These are phyloP conservation scores for Betta splendens DNA, from an alignment of 2,797 vertebrate genomes.

Conservation along the genomic window DNA sequence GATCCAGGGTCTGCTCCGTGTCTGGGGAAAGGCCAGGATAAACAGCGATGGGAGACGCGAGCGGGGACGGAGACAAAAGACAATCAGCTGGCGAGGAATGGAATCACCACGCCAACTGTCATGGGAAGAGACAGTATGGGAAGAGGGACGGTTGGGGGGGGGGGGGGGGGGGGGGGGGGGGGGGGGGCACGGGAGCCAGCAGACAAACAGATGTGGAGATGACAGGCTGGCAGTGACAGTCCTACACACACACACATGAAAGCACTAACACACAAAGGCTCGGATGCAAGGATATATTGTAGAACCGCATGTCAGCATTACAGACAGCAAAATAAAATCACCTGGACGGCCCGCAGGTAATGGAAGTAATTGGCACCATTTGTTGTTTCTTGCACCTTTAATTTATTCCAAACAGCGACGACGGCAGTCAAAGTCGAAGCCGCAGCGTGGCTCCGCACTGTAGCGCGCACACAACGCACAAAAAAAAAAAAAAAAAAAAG, in stretches of 20 bases:
- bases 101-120: conserved; percentile 48
- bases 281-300: conserved; percentile 46
- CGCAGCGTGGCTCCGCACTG: conserved; percentile 7
- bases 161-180: not conserved
- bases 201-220: conserved; percentile 50
- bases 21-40: conserved; percentile 52
- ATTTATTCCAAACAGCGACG: conserved; percentile 57
- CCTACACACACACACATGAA: conserved; percentile 42
- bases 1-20: conserved; percentile 27
- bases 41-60: conserved; percentile 43
- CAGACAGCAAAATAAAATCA: conserved; percentile 53
- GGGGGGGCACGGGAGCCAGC: conserved; percentile 14
- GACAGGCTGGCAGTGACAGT: conserved; percentile 42
- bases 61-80: conserved; percentile 49
- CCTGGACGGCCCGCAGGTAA: conserved; percentile 54
- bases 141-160: too few relatives aligned
- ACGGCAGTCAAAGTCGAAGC: conserved; percentile 34
- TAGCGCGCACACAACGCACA: conserved; percentile 18
- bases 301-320: conserved; percentile 57
- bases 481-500: conserved; percentile 28
- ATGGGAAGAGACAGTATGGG: conserved; percentile 46
- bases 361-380: conserved; percentile 60
- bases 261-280: conserved; percentile 32
- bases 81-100: conserved; percentile 52
- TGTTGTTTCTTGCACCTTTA: conserved; percentile 57